phyloP scores from a whole-genome alignment of 2,888 invertebrate genomes.

The Oligia fasciuncula region DNA sequence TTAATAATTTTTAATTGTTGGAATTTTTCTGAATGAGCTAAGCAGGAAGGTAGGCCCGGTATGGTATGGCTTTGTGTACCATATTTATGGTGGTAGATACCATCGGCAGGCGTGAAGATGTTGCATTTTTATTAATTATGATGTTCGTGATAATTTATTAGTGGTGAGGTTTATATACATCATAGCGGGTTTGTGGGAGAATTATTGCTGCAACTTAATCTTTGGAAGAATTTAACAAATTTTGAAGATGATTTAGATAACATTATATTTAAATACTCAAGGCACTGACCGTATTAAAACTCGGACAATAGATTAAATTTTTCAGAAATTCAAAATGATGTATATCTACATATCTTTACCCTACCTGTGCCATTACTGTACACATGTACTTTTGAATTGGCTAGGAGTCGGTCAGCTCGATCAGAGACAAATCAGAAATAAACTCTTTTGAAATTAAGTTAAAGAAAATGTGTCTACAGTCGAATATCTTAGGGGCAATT shows the following conservation, averaged over 20 bases:
- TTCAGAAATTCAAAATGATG: background rate
- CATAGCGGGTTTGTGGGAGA: constrained; percentile 15
- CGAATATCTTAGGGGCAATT: too few relatives aligned
- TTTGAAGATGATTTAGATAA: background rate
- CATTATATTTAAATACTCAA: background rate
- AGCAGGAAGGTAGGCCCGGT: constrained; percentile 53
- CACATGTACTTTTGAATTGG: background rate
- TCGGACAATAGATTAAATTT: background rate
- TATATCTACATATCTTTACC: background rate
- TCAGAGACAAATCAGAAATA: background rate
- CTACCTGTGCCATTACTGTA: background rate
- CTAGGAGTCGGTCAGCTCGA: background rate
- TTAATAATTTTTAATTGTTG: constrained; percentile 48
- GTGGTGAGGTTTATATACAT: constrained; percentile 27
- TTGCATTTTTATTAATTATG: constrained; percentile 57
- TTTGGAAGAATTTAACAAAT: constrained; percentile 11
- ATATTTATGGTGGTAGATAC: constrained; percentile 61
- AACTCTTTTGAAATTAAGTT: background rate
- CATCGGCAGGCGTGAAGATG: constrained; percentile 55
- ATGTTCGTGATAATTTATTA: constrained; percentile 46
- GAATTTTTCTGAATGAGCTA: constrained; percentile 40
- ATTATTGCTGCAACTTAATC: background rate
- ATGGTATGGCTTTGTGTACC: constrained; percentile 49
- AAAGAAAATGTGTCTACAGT: background rate
- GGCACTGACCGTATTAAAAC: background rate